Evolutionary conservation across 2,888 invertebrate species (phyloP), one percentile per base, ranked within the genome.

Genomic region (Sericinus montela): DNA sequence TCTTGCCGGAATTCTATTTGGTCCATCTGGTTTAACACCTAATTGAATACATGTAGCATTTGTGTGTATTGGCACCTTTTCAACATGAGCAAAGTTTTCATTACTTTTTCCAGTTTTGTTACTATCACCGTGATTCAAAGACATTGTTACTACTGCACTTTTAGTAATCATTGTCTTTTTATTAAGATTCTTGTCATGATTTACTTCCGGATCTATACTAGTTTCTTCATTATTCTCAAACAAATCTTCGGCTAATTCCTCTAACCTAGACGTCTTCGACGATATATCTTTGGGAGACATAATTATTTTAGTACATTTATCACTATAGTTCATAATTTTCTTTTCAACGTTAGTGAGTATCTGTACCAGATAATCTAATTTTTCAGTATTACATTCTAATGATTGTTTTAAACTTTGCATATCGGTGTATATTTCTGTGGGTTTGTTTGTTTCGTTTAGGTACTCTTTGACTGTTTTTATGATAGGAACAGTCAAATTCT

Each of bases 401-500:
- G 57, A 73, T 48, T 80, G 69, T 35, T 80, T 25, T 29, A 49
- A 59, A 42, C 42, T 57, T 54, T 61, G 61, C 1, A 80, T 52
- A 25, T 76, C 74, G 37, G 57, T 54, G 53, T 53, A 64, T 9
- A 62, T 44, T 11, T 66, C 60, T 25, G 59, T 63, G 32, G 65
- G 62, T 40, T 64, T 56, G 25, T 63, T 69, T 14, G 74, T 53
- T 60, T 79, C 72, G 37, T 58, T 49, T 28, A 86, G 60, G 52
- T 76, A 80, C 36, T 85, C 75, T 56, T 64, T 78, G 4, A 87
- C 67, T 13, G 81, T 69, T 11, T 70, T 67, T 32, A 84, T 51
- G n/a, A 87, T 62, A 1, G 87, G 85, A 14, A 60, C 59, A 58
- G 65, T 72, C 51, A 87, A 75, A 53, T 69, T 78, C 46, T 86